Base-by-base conservation (phyloP, 2,113 vertebrate species). In the Poeciliopsis turrubarensis region DNA sequence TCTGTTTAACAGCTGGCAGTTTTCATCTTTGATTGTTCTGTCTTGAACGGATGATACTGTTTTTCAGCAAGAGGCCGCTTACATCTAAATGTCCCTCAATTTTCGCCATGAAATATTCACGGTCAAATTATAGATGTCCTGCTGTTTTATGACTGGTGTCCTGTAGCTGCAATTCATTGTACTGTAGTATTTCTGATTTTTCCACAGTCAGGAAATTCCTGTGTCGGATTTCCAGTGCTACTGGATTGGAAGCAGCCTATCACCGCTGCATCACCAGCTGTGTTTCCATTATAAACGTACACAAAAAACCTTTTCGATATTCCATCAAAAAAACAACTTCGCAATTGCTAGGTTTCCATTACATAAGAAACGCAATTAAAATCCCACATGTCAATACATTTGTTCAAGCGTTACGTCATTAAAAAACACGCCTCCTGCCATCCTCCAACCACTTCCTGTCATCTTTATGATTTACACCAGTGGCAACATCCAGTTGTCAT, bases 1-100 rank as follows among this genome's bases (percentile, higher is more conserved):
- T 74, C 71, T 79, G 67, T 77, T 80, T 82, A 84, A 65, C 83
- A 88, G 84, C 82, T 86, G 83, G 88, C 87, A 87, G 34, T 89
- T 91, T 91, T 72, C 73, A 85, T 81, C 78, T 80, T 67, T 88
- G 86, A 93, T 86, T 91, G 91, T 87, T 89, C 93, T 91, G 82
- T 87, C 80, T 81, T 73, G 54, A 87, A 78, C 86, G 82, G 76
- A 75, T 82, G 86, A 79, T 86, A 91, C 85, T 57, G n/a, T 73
- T 47, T 91, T 84, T 76, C 87, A 88, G 88, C 80, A 89, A 60
- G 67, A 73, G 68, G 77, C 78, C 32, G 62, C 76, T 70, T 78
- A 78, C 68, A 78, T 66, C 72, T 87, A 86, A 91, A 92, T 85
- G 90, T 89, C 91, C 89, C 57, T 91, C 89, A 85, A 78, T 89